Evolutionary conservation across 2,113 vertebrate species (phyloP).

Genomic region (Hypomesus transpacificus): DNA sequence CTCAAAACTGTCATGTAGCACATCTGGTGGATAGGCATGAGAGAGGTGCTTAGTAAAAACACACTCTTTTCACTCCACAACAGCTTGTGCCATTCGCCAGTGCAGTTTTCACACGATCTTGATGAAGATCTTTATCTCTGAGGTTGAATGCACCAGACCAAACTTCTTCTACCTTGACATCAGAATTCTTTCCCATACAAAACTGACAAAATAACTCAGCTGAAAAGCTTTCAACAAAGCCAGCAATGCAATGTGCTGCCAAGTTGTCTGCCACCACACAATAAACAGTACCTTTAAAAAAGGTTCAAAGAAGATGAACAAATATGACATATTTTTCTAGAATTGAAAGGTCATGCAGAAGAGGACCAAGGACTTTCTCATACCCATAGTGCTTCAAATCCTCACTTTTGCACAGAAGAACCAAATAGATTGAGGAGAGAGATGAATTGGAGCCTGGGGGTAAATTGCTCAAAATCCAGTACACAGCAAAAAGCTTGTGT

Average conservation of each 20-base stretch:
- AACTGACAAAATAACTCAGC: constrained; percentile 19
- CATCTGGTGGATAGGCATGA: constrained; percentile 32
- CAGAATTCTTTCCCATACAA: constrained; percentile 17
- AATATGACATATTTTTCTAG: constrained; percentile 36
- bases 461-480: constrained; percentile 32
- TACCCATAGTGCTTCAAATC: constrained; percentile 24
- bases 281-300: constrained; percentile 24
- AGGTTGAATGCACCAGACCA: constrained; percentile 11
- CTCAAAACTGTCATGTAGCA: constrained; percentile 30
- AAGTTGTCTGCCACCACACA: constrained; percentile 26
- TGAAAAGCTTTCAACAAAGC: constrained; percentile 35
- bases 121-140: constrained; percentile 7
- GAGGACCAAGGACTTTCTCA: constrained; percentile 22
- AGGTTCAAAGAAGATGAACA: constrained; percentile 22
- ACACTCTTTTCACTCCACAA: constrained; percentile 23
- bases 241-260: constrained; percentile 26
- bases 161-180: constrained; percentile 22
- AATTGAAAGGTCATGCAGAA: constrained; percentile 21
- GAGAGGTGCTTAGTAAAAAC: constrained; percentile 16
- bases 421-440: constrained; percentile 24
- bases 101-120: constrained; percentile 17
- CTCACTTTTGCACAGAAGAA: constrained; percentile 29
- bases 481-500: constrained; percentile 27
- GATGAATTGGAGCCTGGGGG: constrained; percentile 14
- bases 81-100: background rate